Evolutionary conservation across 2,888 invertebrate genomes (phyloP), one percentile per base, ranked within the genome.

Genomic region (Epinotia nisella): DNA sequence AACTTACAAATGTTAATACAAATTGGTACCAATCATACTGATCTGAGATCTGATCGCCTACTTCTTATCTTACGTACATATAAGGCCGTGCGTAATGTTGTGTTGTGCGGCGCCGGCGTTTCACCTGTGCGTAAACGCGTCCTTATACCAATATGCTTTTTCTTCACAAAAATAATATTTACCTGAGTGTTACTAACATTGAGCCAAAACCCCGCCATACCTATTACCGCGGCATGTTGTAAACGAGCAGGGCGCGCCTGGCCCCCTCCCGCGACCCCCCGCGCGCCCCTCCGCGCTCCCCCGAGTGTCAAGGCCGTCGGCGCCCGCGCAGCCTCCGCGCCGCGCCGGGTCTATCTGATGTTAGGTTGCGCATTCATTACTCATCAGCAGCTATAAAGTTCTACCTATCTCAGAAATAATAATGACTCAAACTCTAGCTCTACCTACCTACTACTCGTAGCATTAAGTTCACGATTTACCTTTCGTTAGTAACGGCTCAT

Each of bases 261-360:
- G 3, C 19, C 35, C 59, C 59, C 35, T 11, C 35, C 17, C 59
- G 9, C 35, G 9, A 15, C 29, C 21, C 10, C 17, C 10, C 35
- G 19, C 10, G 17, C 45, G 10, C 59, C 59, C 29, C 35, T 10
- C 19, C 39, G 5, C 60, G 15, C 61, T 21, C 58, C 0, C 9
- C 21, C 41, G 41, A 15, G 61, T 61, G 61, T 61, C 61, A 61
- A 61, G 61, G 61, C 45, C 45, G 45, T n/a, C 61, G 5, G 24
- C 45, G 61, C 61, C 61, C 21, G 61, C 61, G 61, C 61, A 61
- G 41, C 60, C 60, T 60, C 60, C 59, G 39, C 60, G 60, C 39
- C 21, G 60, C 10, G 19, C 7, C 13, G 29, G 9, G 15, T 45
- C 61, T 61, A 19, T 15, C 19, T 41, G 19, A 60, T 21, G 24